Evolutionary conservation across 1,140 invertebrate genomes (phyloP).

Genomic region (Acromyrmex echinatior): DNA sequence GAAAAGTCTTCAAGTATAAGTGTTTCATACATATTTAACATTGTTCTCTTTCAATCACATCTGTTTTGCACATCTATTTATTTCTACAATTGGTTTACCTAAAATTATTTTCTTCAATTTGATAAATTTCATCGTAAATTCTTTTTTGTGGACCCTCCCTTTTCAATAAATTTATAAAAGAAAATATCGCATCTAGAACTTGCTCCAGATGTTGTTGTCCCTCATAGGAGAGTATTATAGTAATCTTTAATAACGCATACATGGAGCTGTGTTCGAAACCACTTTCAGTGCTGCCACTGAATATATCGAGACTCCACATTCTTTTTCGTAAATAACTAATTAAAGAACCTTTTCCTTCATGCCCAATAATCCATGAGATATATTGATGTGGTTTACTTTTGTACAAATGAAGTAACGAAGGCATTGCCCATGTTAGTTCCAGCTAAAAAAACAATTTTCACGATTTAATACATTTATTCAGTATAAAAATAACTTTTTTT

Average conservation of each 20-base stretch:
- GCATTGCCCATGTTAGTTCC: constrained; percentile 93
- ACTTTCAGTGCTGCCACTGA: constrained; percentile 91
- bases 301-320: constrained; percentile 94
- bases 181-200: constrained; percentile 90
- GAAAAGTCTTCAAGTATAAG: constrained; percentile 50
- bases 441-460: constrained; percentile 85
- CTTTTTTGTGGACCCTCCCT: constrained; percentile 88
- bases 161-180: constrained; percentile 91
- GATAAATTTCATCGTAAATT: constrained; percentile 91
- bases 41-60: neutral
- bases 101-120: constrained; percentile 91
- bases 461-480: constrained; percentile 18
- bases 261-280: constrained; percentile 92
- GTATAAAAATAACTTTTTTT: neutral
- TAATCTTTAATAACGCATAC: constrained; percentile 91
- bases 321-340: constrained; percentile 93
- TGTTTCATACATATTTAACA: neutral
- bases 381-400: constrained; percentile 93
- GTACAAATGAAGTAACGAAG: constrained; percentile 91
- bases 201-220: constrained; percentile 91
- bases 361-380: constrained; percentile 93
- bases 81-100: constrained; percentile 66
- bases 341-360: constrained; percentile 95
- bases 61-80: neutral
- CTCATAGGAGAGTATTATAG: constrained; percentile 92